A percentile compares a stretch with the other conserved stretches of the same genome.
Evolutionary conservation across 1,140 invertebrate species (phyloP).

Genomic region (Forficula auricularia): DNA sequence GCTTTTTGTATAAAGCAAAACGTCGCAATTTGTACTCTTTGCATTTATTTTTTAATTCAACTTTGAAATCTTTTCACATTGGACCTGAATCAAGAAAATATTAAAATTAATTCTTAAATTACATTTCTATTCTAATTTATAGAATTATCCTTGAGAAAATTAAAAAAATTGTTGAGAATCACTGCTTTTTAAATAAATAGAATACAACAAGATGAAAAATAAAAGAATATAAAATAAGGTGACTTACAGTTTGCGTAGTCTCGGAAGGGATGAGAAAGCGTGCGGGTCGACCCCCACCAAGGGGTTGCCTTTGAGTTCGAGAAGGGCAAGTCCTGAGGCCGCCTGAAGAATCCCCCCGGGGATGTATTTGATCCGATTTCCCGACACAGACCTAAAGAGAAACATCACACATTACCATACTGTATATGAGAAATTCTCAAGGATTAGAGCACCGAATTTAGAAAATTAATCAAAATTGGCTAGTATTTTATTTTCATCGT

Average conservation of each 20-base stretch:
- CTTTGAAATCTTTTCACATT: no score
- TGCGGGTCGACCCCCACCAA: conserved; percentile 40
- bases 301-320: conserved; percentile 55
- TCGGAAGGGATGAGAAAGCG: conserved; percentile 43
- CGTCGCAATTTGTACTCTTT: no score
- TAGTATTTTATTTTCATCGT: background rate
- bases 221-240: no score
- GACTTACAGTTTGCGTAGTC: conserved; percentile 56
- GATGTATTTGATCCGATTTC: conserved; percentile 46
- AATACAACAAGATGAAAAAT: no score
- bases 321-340: conserved; percentile 34
- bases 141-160: background rate
- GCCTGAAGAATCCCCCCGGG: conserved; percentile 38
- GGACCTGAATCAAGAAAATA: no score
- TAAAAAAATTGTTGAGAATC: background rate
- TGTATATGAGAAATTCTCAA: no score
- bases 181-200: no score
- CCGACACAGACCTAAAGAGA: conserved; percentile 41
- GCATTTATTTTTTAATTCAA: no score
- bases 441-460: background rate
- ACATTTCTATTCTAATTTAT: background rate
- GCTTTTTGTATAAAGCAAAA: no score
- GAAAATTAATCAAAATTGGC: background rate
- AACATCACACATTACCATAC: no score
- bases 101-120: no score